Evolutionary conservation across 2,113 vertebrate genomes (phyloP).

Genomic region (Calonectris borealis): DNA sequence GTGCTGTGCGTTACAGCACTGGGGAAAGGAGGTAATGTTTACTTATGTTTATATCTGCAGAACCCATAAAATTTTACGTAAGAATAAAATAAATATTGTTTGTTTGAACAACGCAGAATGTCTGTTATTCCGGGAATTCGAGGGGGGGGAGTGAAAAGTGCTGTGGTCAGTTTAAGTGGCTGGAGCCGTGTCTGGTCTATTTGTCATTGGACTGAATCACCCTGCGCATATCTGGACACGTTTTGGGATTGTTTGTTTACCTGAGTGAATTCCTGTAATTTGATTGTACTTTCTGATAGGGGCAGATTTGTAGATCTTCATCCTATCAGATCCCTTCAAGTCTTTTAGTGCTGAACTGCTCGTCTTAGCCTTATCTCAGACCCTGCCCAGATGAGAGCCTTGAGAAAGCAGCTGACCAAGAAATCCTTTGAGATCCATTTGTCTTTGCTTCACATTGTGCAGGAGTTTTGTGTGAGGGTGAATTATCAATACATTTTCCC

Average conservation of each 20-base stretch:
- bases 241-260: slow-evolving; percentile 43
- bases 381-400: not conserved
- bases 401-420: not conserved
- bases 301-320: not conserved
- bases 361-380: not conserved
- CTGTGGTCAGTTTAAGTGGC: slow-evolving; percentile 49
- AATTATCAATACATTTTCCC: not conserved
- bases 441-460: not conserved
- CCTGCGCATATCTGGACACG: not conserved
- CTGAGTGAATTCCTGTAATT: slow-evolving; percentile 44
- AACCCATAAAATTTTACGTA: slow-evolving; percentile 7
- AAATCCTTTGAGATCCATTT: not conserved
- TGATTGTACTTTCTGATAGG: slow-evolving; percentile 36
- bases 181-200: not conserved
- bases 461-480: not conserved
- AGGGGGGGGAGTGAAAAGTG: not conserved
- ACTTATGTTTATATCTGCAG: slow-evolving; percentile 34
- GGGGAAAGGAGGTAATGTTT: slow-evolving; percentile 32
- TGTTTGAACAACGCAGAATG: slow-evolving; percentile 18
- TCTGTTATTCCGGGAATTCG: not conserved
- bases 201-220: slow-evolving; percentile 5
- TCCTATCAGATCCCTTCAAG: not conserved
- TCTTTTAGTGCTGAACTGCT: not conserved
- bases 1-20: not conserved
- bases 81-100: slow-evolving; percentile 59